Percentiles rank a stretch among this genome's conserved stretches.
Evolutionary conservation across 2,113 vertebrate genomes (phyloP).

Genomic region (Apodemus speciosus): DNA sequence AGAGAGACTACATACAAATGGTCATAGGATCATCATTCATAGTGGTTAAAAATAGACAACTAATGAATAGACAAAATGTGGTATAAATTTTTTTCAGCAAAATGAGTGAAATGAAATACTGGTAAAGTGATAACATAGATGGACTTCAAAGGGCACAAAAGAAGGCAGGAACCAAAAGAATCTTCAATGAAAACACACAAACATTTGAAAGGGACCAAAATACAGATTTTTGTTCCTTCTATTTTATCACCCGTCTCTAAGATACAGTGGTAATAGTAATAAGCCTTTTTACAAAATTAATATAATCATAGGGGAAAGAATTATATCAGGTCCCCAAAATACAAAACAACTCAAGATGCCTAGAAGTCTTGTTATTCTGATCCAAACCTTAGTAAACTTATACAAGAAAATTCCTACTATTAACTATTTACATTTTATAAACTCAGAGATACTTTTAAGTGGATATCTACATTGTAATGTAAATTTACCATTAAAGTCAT

Average conservation of each 20-base stretch:
- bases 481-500: constrained; percentile 6
- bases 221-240: neutral
- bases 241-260: constrained; percentile 19
- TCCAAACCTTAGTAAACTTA: neutral
- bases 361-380: constrained; percentile 32
- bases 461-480: neutral
- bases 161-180: constrained; percentile 30
- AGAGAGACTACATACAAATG: neutral
- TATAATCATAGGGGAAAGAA: constrained; percentile 6
- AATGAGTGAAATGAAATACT: neutral
- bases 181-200: constrained; percentile 13
- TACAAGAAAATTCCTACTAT: constrained; percentile 42
- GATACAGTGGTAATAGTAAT: constrained; percentile 29
- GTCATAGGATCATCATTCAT: neutral
- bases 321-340: constrained; percentile 46
- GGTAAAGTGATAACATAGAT: neutral
- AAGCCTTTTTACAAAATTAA: constrained; percentile 31
- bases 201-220: neutral
- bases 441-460: constrained; percentile 31
- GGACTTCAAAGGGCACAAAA: neutral
- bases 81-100: neutral
- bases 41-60: neutral
- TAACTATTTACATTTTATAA: constrained; percentile 60
- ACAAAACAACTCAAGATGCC: constrained; percentile 52
- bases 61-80: neutral